Evolutionary conservation across 2,888 invertebrate genomes (phyloP).

Genomic region (Dexiosoma caninum): DNA sequence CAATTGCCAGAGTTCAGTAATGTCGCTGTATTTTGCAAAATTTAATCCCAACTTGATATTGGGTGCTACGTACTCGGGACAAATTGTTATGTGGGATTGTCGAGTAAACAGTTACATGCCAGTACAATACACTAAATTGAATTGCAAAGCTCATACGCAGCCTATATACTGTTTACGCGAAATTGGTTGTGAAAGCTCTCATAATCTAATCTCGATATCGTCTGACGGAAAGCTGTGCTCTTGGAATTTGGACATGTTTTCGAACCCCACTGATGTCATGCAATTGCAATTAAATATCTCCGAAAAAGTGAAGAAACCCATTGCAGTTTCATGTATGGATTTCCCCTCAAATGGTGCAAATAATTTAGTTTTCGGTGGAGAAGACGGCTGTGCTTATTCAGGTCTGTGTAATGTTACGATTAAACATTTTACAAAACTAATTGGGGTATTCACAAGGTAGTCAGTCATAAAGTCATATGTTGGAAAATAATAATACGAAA

Average conservation of each 20-base stretch:
- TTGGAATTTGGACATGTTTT: constrained; percentile 99
- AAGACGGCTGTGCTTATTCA: constrained; percentile 96
- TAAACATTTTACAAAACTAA: too few species aligned
- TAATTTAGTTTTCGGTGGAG: constrained; percentile 96
- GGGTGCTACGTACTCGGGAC: constrained; percentile 99
- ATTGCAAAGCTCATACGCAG: constrained; percentile 96
- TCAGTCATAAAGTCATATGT: too few species aligned
- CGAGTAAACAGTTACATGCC: constrained; percentile 97
- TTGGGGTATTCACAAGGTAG: too few species aligned
- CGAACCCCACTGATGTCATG: constrained; percentile 95
- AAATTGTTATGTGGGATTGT: constrained; percentile 99
- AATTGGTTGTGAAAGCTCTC: constrained; percentile 98
- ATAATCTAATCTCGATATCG: constrained; percentile 97
- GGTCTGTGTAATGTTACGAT: too few species aligned
- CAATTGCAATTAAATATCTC: constrained; percentile 85
- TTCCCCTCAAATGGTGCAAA: constrained; percentile 97
- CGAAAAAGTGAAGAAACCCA: constrained; percentile 89
- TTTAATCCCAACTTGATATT: constrained; percentile 98
- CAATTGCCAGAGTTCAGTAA: constrained; percentile 97
- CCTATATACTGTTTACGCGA: constrained; percentile 97
- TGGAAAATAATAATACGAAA: too few species aligned
- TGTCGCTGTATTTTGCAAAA: constrained; percentile 94
- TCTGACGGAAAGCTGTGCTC: constrained; percentile 98
- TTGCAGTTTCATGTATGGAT: constrained; percentile 92
- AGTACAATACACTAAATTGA: constrained; percentile 95